Evolutionary conservation across 2,888 invertebrate genomes (phyloP).

Genomic region (Cordilura impudica): DNA sequence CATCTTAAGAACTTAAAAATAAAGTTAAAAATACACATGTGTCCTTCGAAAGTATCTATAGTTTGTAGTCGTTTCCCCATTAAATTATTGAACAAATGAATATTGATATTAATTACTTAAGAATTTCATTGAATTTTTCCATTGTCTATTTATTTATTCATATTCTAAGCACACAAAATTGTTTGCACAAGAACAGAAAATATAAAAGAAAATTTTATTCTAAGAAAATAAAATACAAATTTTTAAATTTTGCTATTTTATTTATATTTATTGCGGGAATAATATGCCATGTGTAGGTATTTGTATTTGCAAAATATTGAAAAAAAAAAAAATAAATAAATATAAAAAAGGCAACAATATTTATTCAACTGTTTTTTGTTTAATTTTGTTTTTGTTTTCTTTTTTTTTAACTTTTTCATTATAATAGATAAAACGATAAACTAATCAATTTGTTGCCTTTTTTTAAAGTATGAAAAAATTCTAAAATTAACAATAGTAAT

Average conservation of each 20-base stretch:
- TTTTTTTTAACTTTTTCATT: not conserved
- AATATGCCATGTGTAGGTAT: too few species aligned
- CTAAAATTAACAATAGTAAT: not conserved
- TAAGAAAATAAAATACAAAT: not conserved
- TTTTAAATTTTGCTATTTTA: not conserved
- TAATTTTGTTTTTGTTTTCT: not conserved
- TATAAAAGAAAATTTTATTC: not conserved
- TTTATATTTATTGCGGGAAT: not conserved
- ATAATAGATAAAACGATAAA: constrained; percentile 13
- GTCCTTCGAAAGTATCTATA: not conserved
- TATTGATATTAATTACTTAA: constrained; percentile 35
- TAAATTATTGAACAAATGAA: constrained; percentile 11
- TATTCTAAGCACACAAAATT: not conserved
- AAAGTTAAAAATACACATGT: not conserved
- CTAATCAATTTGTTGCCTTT: constrained; percentile 43
- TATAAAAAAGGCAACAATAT: constrained; percentile 4
- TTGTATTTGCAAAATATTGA: constrained; percentile 11
- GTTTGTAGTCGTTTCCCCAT: not conserved
- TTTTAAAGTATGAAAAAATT: not conserved
- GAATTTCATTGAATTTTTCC: constrained; percentile 27
- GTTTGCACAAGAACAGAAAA: not conserved
- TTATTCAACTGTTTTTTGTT: constrained; percentile 31
- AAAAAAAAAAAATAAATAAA: not conserved
- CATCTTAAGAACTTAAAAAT: too few species aligned
- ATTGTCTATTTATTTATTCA: not conserved